Evolutionary conservation across 2,888 invertebrate species (phyloP).

Genomic region (Lepidocyrtoides sp.): DNA sequence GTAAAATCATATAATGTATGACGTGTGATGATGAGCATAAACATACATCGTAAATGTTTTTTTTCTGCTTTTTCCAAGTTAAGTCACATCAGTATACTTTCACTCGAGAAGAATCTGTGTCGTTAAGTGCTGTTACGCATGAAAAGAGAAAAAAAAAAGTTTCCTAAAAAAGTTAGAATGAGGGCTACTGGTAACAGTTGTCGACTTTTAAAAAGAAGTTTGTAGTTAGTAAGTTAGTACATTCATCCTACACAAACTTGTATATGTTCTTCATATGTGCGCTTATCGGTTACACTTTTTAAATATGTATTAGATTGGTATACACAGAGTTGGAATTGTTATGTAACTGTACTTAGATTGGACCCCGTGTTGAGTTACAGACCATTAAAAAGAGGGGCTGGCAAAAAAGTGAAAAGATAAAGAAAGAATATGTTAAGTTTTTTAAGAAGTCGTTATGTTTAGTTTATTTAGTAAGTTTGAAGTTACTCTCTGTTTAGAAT

Average conservation of each 20-base stretch:
- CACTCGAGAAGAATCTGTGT: conserved; percentile 60
- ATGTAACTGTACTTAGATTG: neutral
- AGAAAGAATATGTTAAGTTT: conserved; percentile 42
- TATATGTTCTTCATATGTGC: no score
- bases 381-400: conserved; percentile 41
- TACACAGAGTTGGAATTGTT: neutral
- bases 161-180: conserved; percentile 52
- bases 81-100: conserved; percentile 61
- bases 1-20: neutral
- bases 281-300: neutral
- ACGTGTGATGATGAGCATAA: neutral
- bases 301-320: neutral
- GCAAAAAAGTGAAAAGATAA: conserved; percentile 41
- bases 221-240: neutral
- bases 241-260: neutral
- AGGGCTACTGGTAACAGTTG: conserved; percentile 67
- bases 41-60: neutral
- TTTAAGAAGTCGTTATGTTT: conserved; percentile 34
- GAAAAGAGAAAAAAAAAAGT: conserved; percentile 35
- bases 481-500: conserved; percentile 2
- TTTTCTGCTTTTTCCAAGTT: conserved; percentile 29
- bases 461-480: conserved; percentile 18
- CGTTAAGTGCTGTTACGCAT: conserved; percentile 62
- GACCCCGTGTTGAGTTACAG: conserved; percentile 57
- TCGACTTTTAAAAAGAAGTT: conserved; percentile 66